Evolutionary conservation across 2,888 invertebrate species (phyloP).

Genomic region (Adelognathus sp.): DNA sequence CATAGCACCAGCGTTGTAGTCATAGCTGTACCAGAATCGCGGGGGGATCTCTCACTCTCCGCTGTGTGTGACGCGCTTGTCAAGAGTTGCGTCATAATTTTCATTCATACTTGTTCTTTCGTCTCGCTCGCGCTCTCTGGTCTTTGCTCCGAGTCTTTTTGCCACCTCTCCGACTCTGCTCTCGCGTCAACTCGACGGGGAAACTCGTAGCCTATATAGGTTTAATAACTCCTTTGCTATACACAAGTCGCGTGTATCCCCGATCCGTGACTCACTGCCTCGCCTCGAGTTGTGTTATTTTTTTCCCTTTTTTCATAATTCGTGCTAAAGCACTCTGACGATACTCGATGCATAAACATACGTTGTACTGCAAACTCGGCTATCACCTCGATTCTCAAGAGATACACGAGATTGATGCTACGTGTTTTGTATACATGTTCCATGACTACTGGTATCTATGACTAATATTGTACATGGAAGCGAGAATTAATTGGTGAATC

Average conservation of each 20-base stretch:
- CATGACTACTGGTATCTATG: neutral
- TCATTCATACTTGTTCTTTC: conserved; percentile 60
- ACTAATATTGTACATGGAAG: conserved; percentile 37
- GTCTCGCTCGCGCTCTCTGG: conserved; percentile 20
- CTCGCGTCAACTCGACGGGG: conserved; percentile 25
- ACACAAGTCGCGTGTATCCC: neutral
- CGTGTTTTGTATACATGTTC: neutral
- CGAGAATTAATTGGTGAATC: conserved; percentile 39
- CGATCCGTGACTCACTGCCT: conserved; percentile 31
- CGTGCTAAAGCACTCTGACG: conserved; percentile 27
- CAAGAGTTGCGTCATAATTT: conserved; percentile 62
- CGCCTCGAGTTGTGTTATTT: conserved; percentile 13
- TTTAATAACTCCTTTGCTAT: conserved; percentile 17
- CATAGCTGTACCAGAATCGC: neutral
- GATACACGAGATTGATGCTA: neutral
- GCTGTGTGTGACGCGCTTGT: conserved; percentile 53
- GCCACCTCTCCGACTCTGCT: conserved; percentile 11
- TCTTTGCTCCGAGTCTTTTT: conserved; percentile 2
- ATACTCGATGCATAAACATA: neutral
- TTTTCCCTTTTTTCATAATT: conserved; percentile 18
- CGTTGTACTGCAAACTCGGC: neutral
- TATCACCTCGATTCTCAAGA: conserved; percentile 38
- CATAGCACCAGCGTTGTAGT: neutral
- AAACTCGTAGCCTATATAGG: conserved; percentile 29
- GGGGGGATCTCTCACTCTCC: conserved; percentile 1